These are phyloP conservation scores for Rhodeus uyekii DNA, from an alignment of 2,797 vertebrate species.

Conservation along the genomic window DNA sequence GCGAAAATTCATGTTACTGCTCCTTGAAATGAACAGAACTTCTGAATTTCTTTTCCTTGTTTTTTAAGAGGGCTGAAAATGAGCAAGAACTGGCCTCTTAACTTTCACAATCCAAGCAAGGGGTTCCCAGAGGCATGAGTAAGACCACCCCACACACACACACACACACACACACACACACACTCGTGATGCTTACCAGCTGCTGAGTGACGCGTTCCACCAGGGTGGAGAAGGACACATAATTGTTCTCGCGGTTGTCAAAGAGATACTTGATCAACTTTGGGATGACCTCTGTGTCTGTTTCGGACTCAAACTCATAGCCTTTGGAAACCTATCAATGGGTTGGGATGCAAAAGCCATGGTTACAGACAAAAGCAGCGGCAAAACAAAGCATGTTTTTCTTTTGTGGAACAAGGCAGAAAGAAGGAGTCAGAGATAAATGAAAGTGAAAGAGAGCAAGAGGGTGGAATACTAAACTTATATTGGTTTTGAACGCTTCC, in stretches of 20 bases:
- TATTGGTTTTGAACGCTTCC: background rate
- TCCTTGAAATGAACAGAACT: background rate
- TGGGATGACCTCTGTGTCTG: slow-evolving; percentile 95
- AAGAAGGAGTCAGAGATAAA: background rate
- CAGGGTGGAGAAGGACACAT: slow-evolving; percentile 85
- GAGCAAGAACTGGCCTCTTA: slow-evolving; percentile 46
- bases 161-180: slow-evolving; percentile 26
- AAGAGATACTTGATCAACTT: slow-evolving; percentile 96
- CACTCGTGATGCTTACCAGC: slow-evolving; percentile 80
- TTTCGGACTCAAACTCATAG: slow-evolving; percentile 96
- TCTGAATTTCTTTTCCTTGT: slow-evolving; percentile 22
- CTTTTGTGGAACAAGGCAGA: background rate
- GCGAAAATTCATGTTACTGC: background rate
- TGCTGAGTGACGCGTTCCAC: slow-evolving; percentile 93
- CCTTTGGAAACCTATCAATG: slow-evolving; percentile 86
- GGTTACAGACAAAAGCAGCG: slow-evolving; percentile 42
- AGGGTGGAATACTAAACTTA: background rate
- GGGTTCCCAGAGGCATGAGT: slow-evolving; percentile 38
- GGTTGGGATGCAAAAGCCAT: slow-evolving; percentile 37
- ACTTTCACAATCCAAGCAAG: slow-evolving; percentile 27
- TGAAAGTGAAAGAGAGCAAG: background rate
- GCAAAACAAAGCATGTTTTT: slow-evolving; percentile 47
- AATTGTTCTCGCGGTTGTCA: slow-evolving; percentile 88
- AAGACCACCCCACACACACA: slow-evolving; percentile 25
- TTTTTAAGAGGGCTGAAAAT: slow-evolving; percentile 3